Evolutionary conservation across 2,797 vertebrate species (phyloP).

Genomic region (Kryptolebias ocellatus): DNA sequence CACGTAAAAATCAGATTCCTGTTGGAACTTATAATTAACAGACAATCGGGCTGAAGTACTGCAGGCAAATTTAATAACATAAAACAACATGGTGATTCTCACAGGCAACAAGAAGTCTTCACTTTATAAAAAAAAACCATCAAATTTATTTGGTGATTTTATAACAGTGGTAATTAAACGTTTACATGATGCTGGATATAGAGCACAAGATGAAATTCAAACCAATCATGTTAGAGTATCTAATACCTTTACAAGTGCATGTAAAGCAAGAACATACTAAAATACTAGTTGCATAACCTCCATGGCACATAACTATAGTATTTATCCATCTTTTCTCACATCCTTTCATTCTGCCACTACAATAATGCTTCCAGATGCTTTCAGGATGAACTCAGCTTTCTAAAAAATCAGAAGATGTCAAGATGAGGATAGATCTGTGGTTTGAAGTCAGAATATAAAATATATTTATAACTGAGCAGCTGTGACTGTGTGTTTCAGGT

Average conservation of each 20-base stretch:
- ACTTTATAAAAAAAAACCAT: not conserved
- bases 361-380: not conserved
- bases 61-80: not conserved
- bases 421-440: not conserved
- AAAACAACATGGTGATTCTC: too few species aligned
- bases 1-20: too few species aligned
- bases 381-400: not conserved
- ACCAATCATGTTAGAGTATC: too few species aligned
- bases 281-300: conserved; percentile 22
- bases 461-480: not conserved
- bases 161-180: not conserved
- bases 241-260: not conserved
- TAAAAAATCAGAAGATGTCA: not conserved
- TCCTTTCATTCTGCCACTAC: not conserved
- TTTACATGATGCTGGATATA: too few species aligned
- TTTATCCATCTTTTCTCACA: not conserved
- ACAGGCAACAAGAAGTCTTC: not conserved
- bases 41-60: not conserved
- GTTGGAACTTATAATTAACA: not conserved
- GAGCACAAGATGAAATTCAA: too few species aligned
- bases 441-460: not conserved
- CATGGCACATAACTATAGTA: not conserved
- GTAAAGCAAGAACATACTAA: not conserved
- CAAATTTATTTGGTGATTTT: not conserved
- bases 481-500: not conserved